Evolutionary conservation across 2,888 invertebrate species (phyloP), one percentile per base, ranked within the genome.

Genomic region (Hemaris fuciformis): DNA sequence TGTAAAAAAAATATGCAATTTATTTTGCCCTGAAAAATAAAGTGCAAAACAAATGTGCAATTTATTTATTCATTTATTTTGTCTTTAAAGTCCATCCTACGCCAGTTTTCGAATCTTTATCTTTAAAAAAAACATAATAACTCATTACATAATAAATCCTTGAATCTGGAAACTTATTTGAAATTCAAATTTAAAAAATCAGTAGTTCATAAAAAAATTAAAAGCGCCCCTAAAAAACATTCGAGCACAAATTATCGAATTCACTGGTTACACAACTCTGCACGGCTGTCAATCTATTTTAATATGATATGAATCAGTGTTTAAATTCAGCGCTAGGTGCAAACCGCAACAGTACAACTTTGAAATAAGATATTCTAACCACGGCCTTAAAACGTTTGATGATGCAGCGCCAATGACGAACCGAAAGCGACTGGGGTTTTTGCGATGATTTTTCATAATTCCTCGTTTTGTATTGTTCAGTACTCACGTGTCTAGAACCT

Each of bases 291-390:
- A 5, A 38, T 53, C 48, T 53, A 41, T 53, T 53, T 60, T 60
- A 41, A 60, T 15, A 15, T 59, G 25, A 43, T 48, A 61, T 66
- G 66, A 71, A 63, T 68, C 70, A 68, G 60, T 67, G 62, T 65
- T 68, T 59, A 42, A 63, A 71, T 71, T 64, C 71, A 64, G 64
- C 62, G 60, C 68, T 71, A 71, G 70, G 64, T 59, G 59, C 57
- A 59, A 64, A 64, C 56, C 62, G 65, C 66, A 65, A 64, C 18
- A 27, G 27, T 13, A 10, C 65, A 64, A 60, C 66, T 67, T 67
- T 63, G 66, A 66, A 66, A 67, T 62, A 23, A 61, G 66, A 59
- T 62, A 70, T 71, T 66, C 66, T 27, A 59, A 63, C 62, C 65
- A 63, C 64, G 60, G 53, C 15, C 53, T 48, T 20, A 34, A 25